A percentile compares a stretch with the other conserved stretches of the same genome.
phyloP scores from a whole-genome alignment of 1,140 invertebrate genomes.

The Ceratina japonica region DNA sequence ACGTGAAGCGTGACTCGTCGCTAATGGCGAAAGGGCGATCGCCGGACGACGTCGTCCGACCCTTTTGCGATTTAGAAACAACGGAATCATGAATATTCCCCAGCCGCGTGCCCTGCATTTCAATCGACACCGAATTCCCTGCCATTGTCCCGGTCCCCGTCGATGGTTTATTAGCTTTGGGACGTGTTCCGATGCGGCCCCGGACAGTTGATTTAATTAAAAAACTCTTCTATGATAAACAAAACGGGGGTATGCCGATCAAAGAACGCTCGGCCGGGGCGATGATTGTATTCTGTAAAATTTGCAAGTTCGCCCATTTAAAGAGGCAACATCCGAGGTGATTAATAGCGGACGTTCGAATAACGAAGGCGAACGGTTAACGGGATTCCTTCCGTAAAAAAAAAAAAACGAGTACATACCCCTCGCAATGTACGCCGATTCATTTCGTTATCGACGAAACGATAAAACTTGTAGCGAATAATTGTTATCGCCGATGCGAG shows the following conservation, averaged over 20 bases:
- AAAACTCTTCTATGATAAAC: no score
- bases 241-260: neutral
- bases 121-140: slow-evolving; percentile 16
- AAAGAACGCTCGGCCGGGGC: no score
- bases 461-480: slow-evolving; percentile 31
- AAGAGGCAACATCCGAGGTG: neutral
- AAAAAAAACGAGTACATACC: slow-evolving; percentile 1
- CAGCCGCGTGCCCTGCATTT: slow-evolving; percentile 16
- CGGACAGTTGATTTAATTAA: no score
- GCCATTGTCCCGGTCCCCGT: neutral
- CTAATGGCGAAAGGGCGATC: neutral
- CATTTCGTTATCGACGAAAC: slow-evolving; percentile 24
- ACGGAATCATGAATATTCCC: slow-evolving; percentile 29
- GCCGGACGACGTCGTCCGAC: neutral
- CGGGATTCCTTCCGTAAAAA: slow-evolving; percentile 8
- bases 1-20: slow-evolving; percentile 25
- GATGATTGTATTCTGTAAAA: neutral
- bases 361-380: neutral
- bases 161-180: slow-evolving; percentile 15
- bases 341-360: neutral
- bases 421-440: neutral
- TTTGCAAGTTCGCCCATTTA: slow-evolving; percentile 11
- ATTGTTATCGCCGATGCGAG: slow-evolving; percentile 24
- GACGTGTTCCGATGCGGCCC: neutral
- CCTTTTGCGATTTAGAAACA: slow-evolving; percentile 10